These are phyloP conservation scores for Platycheirus albimanus DNA, from an alignment of 2,888 invertebrate genomes.

Conservation along the genomic window DNA sequence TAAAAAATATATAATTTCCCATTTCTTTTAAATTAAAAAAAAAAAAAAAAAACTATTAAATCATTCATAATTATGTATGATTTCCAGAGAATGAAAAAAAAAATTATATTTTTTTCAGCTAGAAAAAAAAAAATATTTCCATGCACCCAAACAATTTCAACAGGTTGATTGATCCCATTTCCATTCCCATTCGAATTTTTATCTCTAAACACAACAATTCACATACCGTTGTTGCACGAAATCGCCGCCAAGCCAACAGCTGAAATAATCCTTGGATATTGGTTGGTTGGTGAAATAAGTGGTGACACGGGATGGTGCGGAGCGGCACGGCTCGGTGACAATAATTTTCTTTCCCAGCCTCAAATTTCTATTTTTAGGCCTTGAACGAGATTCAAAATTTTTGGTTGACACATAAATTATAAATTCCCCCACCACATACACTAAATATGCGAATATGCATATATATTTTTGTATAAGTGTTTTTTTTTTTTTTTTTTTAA, in stretches of 20 bases:
- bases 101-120: too few species aligned
- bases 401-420: constrained; percentile 69
- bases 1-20: constrained; percentile 1
- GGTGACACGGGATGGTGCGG: background rate
- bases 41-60: constrained; percentile 19
- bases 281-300: constrained; percentile 12
- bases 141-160: constrained; percentile 70
- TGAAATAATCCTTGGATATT: constrained; percentile 70
- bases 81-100: background rate
- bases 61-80: constrained; percentile 31
- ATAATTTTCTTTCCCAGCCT: constrained; percentile 58
- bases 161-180: constrained; percentile 71
- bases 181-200: background rate
- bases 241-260: constrained; percentile 50
- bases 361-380: constrained; percentile 52
- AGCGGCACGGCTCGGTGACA: constrained; percentile 21
- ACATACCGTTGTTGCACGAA: constrained; percentile 65
- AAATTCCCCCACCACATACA: constrained; percentile 48
- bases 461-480: constrained; percentile 46
- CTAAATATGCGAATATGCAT: constrained; percentile 31
- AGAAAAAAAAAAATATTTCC: background rate
- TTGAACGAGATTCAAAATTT: constrained; percentile 67
- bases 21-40: background rate
- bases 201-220: background rate
- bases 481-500: constrained; percentile 26